These are phyloP conservation scores for Chelonus formosanus DNA, from an alignment of 2,888 invertebrate species.

Conservation along the genomic window DNA sequence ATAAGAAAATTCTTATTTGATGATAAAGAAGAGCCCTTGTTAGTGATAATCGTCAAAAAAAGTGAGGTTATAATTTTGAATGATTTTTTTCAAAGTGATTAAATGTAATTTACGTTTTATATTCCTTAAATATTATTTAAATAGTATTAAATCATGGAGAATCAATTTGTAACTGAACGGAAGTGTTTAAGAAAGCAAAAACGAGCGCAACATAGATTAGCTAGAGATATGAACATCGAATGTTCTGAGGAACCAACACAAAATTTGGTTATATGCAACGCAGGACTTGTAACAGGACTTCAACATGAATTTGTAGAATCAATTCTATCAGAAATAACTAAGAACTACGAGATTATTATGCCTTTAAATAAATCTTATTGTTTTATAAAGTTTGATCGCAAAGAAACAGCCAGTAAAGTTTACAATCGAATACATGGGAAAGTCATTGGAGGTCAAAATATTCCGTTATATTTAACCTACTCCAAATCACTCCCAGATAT, in stretches of 20 bases:
- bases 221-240: conserved; percentile 58
- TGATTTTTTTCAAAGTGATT: too few relatives aligned
- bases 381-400: conserved; percentile 73
- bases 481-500: conserved; percentile 62
- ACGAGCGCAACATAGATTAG: conserved; percentile 55
- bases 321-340: conserved; percentile 68
- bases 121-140: too few relatives aligned
- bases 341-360: conserved; percentile 73
- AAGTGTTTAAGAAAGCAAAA: conserved; percentile 47
- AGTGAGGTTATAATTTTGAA: too few relatives aligned
- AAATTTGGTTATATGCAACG: conserved; percentile 84
- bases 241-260: conserved; percentile 63
- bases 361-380: conserved; percentile 83
- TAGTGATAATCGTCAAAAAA: too few relatives aligned
- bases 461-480: conserved; percentile 74
- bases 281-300: conserved; percentile 84
- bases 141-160: neutral
- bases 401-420: conserved; percentile 68
- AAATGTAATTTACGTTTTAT: too few relatives aligned
- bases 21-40: too few relatives aligned
- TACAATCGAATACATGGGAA: conserved; percentile 72
- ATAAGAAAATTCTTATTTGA: too few relatives aligned
- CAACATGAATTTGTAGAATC: conserved; percentile 72
- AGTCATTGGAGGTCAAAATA: conserved; percentile 69
- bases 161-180: conserved; percentile 15